Evolutionary conservation across 2,797 vertebrate species (phyloP).

Genomic region (Scyliorhinus canicula): DNA sequence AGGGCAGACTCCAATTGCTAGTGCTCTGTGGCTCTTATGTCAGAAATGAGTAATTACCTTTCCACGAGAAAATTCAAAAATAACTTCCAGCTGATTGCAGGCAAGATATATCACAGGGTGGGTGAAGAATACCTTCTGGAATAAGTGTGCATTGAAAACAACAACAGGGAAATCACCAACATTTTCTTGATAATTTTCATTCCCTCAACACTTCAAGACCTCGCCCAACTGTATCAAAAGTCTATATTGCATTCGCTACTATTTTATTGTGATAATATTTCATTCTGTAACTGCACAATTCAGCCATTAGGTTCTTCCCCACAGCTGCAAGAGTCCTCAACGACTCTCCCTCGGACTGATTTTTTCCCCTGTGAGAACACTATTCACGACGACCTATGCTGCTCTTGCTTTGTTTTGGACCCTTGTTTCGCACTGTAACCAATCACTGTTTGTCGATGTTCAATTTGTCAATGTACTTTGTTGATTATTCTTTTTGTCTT

Average conservation of each 20-base stretch:
- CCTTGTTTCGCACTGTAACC: no score
- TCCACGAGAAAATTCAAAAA: neutral
- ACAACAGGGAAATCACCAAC: neutral
- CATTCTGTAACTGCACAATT: neutral
- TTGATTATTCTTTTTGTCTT: no score
- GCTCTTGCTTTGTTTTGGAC: no score
- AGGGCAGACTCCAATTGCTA: neutral
- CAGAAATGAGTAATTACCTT: neutral
- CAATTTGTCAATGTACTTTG: no score
- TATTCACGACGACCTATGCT: no score
- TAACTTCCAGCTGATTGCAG: neutral
- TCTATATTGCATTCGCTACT: neutral
- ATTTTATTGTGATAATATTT: neutral
- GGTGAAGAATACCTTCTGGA: neutral
- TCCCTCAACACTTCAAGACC: neutral
- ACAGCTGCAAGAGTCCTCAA: no score
- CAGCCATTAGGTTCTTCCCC: neutral
- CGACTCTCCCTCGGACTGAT: no score
- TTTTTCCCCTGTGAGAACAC: no score
- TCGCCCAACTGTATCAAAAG: neutral
- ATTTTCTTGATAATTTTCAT: neutral
- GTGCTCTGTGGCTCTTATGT: neutral
- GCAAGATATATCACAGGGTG: neutral
- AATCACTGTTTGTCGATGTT: no score
- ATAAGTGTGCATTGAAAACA: neutral